Conservation (phyloP, 1,140 invertebrate genomes). For the Liolophura sinensis region DNA sequence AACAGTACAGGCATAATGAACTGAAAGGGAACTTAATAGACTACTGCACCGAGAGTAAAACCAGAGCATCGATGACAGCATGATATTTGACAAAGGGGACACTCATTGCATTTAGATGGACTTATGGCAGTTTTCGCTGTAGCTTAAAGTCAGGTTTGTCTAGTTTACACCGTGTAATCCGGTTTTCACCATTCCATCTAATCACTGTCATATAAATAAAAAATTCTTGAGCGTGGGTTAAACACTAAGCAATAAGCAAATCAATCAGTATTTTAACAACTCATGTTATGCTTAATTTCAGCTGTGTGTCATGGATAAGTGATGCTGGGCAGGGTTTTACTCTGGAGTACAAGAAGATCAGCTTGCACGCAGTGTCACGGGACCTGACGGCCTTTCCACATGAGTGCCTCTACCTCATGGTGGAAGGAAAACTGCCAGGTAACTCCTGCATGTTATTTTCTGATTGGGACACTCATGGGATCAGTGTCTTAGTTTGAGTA, state of each 20-base stretch:
- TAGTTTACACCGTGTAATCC: too few relatives aligned
- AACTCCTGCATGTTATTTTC: neutral
- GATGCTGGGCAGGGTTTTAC: slow-evolving; percentile 69
- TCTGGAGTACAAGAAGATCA: slow-evolving; percentile 73
- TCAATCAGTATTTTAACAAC: neutral
- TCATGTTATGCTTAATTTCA: slow-evolving; percentile 45
- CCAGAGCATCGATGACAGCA: too few relatives aligned
- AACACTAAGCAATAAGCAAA: neutral
- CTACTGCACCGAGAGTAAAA: too few relatives aligned
- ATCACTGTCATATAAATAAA: neutral
- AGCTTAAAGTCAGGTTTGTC: too few relatives aligned
- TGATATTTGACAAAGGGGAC: too few relatives aligned
- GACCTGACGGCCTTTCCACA: slow-evolving; percentile 68
- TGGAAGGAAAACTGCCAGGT: slow-evolving; percentile 67
- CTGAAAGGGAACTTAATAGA: too few relatives aligned
- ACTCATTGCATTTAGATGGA: too few relatives aligned
- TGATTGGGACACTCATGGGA: too few relatives aligned
- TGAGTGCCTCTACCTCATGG: slow-evolving; percentile 73
- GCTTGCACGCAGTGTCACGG: slow-evolving; percentile 74
- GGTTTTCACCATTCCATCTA: too few relatives aligned
- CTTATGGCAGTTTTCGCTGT: too few relatives aligned
- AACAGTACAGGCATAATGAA: too few relatives aligned
- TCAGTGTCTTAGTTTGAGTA: too few relatives aligned
- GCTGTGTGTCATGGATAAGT: slow-evolving; percentile 70
- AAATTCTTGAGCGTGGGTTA: neutral